Evolutionary conservation across 1,140 invertebrate genomes (phyloP), one percentile per base, ranked within the genome.

Genomic region (Orius insidiosus): DNA sequence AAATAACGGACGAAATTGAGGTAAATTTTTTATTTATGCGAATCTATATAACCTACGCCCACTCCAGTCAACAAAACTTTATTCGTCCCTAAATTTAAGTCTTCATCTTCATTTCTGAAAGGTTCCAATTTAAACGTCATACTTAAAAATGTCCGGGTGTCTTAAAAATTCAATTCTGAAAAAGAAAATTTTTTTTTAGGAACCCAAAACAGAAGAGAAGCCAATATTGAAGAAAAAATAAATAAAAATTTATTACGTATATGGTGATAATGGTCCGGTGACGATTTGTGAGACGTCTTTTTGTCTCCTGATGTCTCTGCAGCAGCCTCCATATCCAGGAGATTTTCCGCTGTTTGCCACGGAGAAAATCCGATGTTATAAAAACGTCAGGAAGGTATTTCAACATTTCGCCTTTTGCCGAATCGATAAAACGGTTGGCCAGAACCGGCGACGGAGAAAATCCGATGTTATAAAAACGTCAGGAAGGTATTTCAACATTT

Each of bases 401-500:
- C 1, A 93, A 68, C 55, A 98, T 73, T 5, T 86, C 72, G 43
- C 85, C 81, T 68, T 98, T 95, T 4, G 93, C 81, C 10, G 85
- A 67, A 57, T 96, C 90, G 10, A 98, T 81, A 51, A 97, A 80
- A 58, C 94, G 70, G 65, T 90, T 95, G 3, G 82, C 77, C 56
- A 93, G 79, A 1, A 80, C 78, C 31, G 93, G 92, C 10, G 93
- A 93, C 81, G 80, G 56, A 78, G 74, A 61, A 90, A 86, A 68
- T 98, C 94, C 11, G 86, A 85, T 57, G 84, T 80, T 52, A 98
- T 88, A 58, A 93, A 98, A 45, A 98, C 78, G 67, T 99, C 94
- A 7, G 92, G 84, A 24, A 98, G 58, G 61, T 87, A 97, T 38
- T 93, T 83, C 1, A 93, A 68, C 55, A 98, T 73, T 5, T 86